Base-by-base conservation (phyloP, 1,140 invertebrate genomes). In the Drosophila sturtevanti region DNA sequence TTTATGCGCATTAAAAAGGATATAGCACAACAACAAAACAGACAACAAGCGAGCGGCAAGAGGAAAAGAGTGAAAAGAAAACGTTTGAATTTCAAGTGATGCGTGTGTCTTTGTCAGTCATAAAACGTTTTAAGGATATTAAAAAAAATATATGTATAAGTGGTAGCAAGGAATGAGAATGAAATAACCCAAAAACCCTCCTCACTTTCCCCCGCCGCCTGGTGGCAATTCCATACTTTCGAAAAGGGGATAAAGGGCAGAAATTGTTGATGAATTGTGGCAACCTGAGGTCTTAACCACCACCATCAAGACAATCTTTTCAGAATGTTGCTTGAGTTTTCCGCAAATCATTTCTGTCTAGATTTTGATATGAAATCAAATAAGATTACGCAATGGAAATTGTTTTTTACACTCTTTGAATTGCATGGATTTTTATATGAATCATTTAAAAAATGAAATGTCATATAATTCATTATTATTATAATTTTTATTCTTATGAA, bases 61-160 rank as follows among this genome's bases (percentile, higher is more conserved):
- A 10, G 41, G 16, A 21, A n/a, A n/a, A 38, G 37, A 38, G 37
- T n/a, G n/a, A 38, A 22, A 65, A 35, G 27, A 62, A 61, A 64
- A 65, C 71, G 62, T 73, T 77, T 77, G 74, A 74, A 65, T 24
- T 77, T 76, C 68, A 72, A 76, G 68, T 66, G 68, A 41, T 73
- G 62, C 52, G 58, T 74, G 58, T 52, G 61, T 65, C 66, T 62
- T 63, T 77, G 71, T 41, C 66, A 74, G 71, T 77, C 74, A 65
- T 77, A 77, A 77, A 77, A 77, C 74, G 74, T 77, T 77, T 77
- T 77, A 77, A 59, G 71, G 65, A 77, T 74, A 77, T 77, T 77
- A 77, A 77, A 77, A 74, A 74, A 66, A 58, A 60, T 48, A 48
- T 48, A 74, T 64, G 64, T 68, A 67, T 75, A 35, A 58, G 63